Base-by-base conservation (phyloP, 1,140 invertebrate genomes). In the Neuroterus valhalla region DNA sequence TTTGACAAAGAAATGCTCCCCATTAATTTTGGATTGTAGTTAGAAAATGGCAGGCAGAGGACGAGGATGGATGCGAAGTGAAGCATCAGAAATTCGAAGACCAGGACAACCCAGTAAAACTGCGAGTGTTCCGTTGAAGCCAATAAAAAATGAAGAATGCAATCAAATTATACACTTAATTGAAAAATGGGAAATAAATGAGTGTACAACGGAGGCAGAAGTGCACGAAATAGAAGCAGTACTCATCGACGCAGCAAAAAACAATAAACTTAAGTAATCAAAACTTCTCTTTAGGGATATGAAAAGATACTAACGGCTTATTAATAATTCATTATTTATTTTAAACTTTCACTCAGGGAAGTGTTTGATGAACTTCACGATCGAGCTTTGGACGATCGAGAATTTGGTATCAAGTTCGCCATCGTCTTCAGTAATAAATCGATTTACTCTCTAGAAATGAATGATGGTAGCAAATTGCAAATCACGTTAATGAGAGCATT, bases 351-450 rank as follows among this genome's bases (percentile, higher is more conserved):
- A 14, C 45, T 75, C 42, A 76, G 77, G 48, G 68, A 76, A 44
- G 52, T 76, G 52, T 71, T 73, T 44, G 66, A 78, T 26, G 42
- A 76, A 23, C 70, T 81, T n/a, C 68, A 79, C 21, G 71, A 76
- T 43, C 66, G 78, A 62, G 80, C 74, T 45, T 68, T 73, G 42
- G 74, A 70, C 2, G 76, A 80, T 71, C 74, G 68, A 67, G 6
- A 75, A 21, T 80, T 80, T 79, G 71, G 74, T 11, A 75, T 62
- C 4, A 78, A 79, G 72, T 68, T 78, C 66, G 74, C 74, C 12
- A 71, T 72, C 43, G 46, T 68, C 23, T 75, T 43, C 45, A 70
- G 76, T 62, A 23, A 80, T 72, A n/a, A 12, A 23, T 67, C 76
- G 21, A 23, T 78, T 42, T 68, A 71, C 50, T 74, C 74, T 17